Percentiles rank a stretch among this genome's conserved stretches.
These are phyloP conservation scores for Lamellibrachia columna DNA, from an alignment of 2,888 invertebrate species.

Conservation along the genomic window DNA sequence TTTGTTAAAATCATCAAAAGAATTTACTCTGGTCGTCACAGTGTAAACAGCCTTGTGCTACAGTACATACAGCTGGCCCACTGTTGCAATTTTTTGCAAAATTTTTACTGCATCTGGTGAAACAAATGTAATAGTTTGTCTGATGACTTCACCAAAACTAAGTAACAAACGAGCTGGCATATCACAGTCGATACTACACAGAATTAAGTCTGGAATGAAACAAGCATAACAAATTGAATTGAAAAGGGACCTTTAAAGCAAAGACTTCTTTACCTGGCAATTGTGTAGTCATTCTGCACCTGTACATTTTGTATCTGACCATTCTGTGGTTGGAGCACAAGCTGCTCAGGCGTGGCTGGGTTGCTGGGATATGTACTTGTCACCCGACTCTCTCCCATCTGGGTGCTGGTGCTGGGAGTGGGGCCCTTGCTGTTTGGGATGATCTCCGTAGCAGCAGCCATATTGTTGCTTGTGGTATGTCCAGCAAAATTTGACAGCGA, in stretches of 20 bases:
- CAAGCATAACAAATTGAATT: background rate
- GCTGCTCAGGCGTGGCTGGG: conserved; percentile 30
- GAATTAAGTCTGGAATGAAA: background rate
- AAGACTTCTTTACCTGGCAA: background rate
- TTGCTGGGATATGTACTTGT: conserved; percentile 30
- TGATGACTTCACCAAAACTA: too few relatives aligned
- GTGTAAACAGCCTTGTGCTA: too few relatives aligned
- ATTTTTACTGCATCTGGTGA: too few relatives aligned
- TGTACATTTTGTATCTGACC: background rate
- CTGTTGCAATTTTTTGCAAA: too few relatives aligned
- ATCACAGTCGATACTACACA: too few relatives aligned
- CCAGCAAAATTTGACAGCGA: background rate
- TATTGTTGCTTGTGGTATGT: background rate
- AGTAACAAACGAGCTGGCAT: too few relatives aligned
- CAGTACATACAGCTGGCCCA: too few relatives aligned
- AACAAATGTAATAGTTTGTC: too few relatives aligned
- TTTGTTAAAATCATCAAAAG: too few relatives aligned
- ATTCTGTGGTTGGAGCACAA: background rate
- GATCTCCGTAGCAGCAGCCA: background rate
- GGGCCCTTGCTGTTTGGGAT: conserved; percentile 5
- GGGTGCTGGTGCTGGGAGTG: background rate
- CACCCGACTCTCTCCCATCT: conserved; percentile 26
- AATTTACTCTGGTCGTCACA: too few relatives aligned
- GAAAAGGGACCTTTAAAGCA: background rate
- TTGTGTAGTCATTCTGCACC: conserved; percentile 22